Base-by-base conservation (phyloP, 2,113 vertebrate genomes). In the Acanthochromis polyacanthus region DNA sequence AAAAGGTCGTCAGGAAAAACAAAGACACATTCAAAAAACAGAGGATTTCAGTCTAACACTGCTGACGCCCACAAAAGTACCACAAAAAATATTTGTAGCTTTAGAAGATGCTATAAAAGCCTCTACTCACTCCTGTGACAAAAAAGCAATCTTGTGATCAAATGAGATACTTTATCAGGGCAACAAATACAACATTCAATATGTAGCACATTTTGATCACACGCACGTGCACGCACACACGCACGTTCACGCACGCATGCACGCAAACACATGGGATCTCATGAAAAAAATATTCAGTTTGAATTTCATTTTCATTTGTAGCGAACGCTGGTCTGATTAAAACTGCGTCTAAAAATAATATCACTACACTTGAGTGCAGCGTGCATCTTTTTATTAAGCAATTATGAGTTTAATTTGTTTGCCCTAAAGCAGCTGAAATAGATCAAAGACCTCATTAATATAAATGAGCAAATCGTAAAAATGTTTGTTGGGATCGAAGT, bases 381-480 rank as follows among this genome's bases (percentile, higher is more conserved):
- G 11, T 38, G 67, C 16, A 28, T 75, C 71, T 71, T 81, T 84
- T 81, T 59, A 75, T 79, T 56, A 61, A 61, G 48, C 71, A 50
- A 43, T 67, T 77, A 74, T 15, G 25, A 58, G 67, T 79, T 81
- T 82, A 71, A 88, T 79, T 82, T 74, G 68, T 70, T 71, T 58
- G 53, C 63, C 82, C 67, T 23, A 23, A 70, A 88, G 79, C 68
- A 58, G 59, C 55, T 16, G 36, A 63, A 70, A 74, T n/a, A 71
- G 80, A 88, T 85, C 71, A 84, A 79, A 76, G 82, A 15, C 23
- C 59, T 63, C 58, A 76, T 79, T 76, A 72, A 82, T 72, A 59
- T 45, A 76, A 69, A 79, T 51, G 79, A 88, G 72, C 79, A 60
- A 75, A 69, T 65, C 38, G 73, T 30, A 53, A 68, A 66, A 60